Conservation (phyloP, 92 coral and sea anemone species). For the Bergia sp. region DNA sequence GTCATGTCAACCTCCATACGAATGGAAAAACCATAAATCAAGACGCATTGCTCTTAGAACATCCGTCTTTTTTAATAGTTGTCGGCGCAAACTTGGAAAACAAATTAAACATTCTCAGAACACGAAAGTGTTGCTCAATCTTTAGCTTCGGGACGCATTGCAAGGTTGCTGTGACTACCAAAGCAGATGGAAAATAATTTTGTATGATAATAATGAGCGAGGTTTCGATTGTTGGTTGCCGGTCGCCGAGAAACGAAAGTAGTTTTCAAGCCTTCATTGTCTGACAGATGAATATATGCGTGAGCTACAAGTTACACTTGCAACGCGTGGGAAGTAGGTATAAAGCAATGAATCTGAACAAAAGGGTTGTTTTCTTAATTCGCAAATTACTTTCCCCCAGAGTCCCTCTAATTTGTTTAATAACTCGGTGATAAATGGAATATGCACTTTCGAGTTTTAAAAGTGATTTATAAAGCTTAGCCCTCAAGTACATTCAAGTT, state of each 20-base stretch:
- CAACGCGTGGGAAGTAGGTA: constrained; percentile 26
- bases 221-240: neutral
- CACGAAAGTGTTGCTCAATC: neutral
- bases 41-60: neutral
- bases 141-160: neutral
- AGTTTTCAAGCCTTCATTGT: neutral
- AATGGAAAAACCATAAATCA: constrained; percentile 8
- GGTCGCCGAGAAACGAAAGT: neutral
- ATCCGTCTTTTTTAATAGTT: neutral
- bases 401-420: neutral
- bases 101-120: neutral
- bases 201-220: neutral
- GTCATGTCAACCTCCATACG: constrained; percentile 21
- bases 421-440: constrained; percentile 2
- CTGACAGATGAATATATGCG: neutral
- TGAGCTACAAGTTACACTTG: neutral
- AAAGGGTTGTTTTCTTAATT: constrained; percentile 8
- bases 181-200: constrained; percentile 8
- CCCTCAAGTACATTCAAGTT: neutral
- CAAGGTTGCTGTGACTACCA: constrained; percentile 33
- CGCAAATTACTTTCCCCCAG: constrained; percentile 28
- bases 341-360: neutral
- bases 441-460: neutral
- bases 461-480: neutral
- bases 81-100: neutral